Evolutionary conservation across 1,140 invertebrate species (phyloP), one percentile per base, ranked within the genome.

Genomic region (Drosophila equinoxialis): DNA sequence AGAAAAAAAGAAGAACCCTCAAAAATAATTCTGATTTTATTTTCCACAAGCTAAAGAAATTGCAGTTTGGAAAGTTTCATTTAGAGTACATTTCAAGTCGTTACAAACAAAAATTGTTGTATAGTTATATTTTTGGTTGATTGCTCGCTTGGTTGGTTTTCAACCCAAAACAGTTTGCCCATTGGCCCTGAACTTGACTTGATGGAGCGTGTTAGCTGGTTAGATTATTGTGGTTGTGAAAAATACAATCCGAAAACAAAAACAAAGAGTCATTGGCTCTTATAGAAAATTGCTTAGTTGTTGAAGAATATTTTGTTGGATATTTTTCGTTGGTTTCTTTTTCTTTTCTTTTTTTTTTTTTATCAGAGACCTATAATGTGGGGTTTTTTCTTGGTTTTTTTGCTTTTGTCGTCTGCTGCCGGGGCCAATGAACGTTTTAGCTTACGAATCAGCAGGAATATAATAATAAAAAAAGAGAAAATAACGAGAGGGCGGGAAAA

Each of bases 151-250:
- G 45, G 45, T 51, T 51, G 8, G 45, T 51, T 20, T 51, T 51
- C 45, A 51, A 23, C 8, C 45, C 45, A 51, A 66, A 39, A 35
- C 20, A 68, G 57, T 65, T 30, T 41, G 42, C 45, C 71, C 66
- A 79, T 54, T 71, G 82, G 84, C 82, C 82, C 82, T 86, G 82
- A 86, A 86, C 82, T 86, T 86, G 82, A 86, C 79, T 86, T 77
- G 68, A 81, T 20, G 45, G 17, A 51, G 45, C 45, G 45, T 51
- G 45, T 51, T 51, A 51, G 45, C 45, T 51, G 45, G 45, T 51
- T 51, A 51, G 45, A 17, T 11, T 17, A 23, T 51, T 51, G 45
- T 51, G 45, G 45, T 51, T 35, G 45, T 65, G 69, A 71, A 82
- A 86, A 77, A 68, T 8, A 57, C 35, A 10, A 13, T 4, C 3